Conservation (phyloP, 2,888 invertebrate species). For the Polymixis flavicincta region DNA sequence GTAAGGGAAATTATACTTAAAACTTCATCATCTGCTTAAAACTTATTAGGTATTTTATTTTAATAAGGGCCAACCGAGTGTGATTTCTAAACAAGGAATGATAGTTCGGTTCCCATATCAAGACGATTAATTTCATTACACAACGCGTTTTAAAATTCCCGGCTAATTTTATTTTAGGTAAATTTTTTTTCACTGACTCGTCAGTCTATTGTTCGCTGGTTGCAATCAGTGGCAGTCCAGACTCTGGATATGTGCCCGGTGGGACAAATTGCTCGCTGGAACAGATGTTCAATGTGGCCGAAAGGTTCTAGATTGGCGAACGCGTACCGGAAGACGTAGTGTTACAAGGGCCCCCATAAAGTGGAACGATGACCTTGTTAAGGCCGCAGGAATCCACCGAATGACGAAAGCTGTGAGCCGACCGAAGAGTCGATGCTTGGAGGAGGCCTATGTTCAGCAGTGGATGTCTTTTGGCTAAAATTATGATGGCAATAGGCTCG, state of each 20-base stretch:
- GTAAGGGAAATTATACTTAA: not conserved
- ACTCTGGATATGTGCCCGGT: not conserved
- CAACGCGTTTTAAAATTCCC: not conserved
- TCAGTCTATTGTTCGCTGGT: not conserved
- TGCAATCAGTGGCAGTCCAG: not conserved
- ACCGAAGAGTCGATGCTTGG: not conserved
- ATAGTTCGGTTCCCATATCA: no score
- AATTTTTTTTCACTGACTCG: not conserved
- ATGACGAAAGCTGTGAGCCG: not conserved
- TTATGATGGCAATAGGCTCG: not conserved
- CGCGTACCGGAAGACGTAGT: not conserved
- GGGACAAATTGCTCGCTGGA: not conserved
- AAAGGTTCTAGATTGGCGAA: not conserved
- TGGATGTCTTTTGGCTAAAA: not conserved
- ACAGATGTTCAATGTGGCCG: not conserved
- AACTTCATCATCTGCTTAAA: no score
- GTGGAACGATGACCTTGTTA: not conserved
- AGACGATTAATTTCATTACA: not conserved
- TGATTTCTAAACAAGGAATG: not conserved
- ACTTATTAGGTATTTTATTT: not conserved
- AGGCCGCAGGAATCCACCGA: not conserved
- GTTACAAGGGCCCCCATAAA: not conserved
- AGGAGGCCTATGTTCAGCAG: not conserved
- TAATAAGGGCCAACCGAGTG: not conserved
- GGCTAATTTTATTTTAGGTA: not conserved